phyloP scores from a whole-genome alignment of 2,888 invertebrate species.

The Ophion costatus region DNA sequence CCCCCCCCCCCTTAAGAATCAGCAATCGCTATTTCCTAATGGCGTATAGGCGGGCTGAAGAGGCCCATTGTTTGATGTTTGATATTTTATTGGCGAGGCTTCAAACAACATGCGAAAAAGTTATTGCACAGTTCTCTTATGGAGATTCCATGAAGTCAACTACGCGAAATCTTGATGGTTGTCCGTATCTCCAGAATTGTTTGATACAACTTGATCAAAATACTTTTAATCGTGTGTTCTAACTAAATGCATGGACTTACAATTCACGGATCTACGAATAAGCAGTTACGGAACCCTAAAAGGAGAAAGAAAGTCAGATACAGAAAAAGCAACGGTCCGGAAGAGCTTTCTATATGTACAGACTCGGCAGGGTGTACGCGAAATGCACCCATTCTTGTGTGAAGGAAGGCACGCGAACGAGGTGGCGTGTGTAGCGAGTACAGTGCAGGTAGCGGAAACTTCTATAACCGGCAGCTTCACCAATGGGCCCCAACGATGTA shows the following conservation, averaged over 20 bases:
- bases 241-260: background rate
- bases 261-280: background rate
- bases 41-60: too few species aligned
- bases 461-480: constrained; percentile 14
- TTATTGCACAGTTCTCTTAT: too few species aligned
- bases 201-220: too few species aligned
- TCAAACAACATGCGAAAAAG: too few species aligned
- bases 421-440: background rate
- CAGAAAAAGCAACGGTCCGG: background rate
- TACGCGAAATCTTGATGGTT: too few species aligned
- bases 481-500: constrained; percentile 63
- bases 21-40: too few species aligned
- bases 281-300: background rate
- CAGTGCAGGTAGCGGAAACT: constrained; percentile 15
- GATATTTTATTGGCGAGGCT: too few species aligned
- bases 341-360: background rate
- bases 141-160: too few species aligned
- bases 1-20: too few species aligned
- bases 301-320: background rate
- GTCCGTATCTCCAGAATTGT: too few species aligned
- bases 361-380: background rate
- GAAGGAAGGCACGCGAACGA: background rate
- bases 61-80: too few species aligned
- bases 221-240: too few species aligned
- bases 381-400: background rate